Evolutionary conservation across 2,797 vertebrate species (phyloP).

Genomic region (Lepidocolaptes lacrymiger): DNA sequence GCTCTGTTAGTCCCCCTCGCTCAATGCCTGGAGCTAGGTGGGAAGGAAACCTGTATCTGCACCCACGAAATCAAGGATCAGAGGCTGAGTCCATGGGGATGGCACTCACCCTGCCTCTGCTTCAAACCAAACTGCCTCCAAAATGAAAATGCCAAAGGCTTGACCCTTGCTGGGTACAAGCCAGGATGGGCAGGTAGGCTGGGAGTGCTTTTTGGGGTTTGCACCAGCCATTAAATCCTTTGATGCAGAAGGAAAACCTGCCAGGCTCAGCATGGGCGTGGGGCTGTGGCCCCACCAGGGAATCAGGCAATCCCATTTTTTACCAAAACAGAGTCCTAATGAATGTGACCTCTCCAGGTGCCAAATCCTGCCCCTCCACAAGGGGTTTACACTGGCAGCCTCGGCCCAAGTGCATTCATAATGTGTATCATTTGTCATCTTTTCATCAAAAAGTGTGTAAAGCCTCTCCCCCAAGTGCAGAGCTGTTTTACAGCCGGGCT

Average conservation of each 20-base stretch:
- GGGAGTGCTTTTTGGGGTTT: not conserved
- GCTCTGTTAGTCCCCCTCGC: rapidly evolving
- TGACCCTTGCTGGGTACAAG: not conserved
- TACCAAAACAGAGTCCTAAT: not conserved
- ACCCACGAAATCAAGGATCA: rapidly evolving
- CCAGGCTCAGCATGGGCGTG: rapidly evolving
- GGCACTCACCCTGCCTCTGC: not conserved
- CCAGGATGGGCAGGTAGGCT: not conserved
- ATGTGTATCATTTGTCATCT: slow-evolving; percentile 77
- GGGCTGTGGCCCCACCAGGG: not conserved
- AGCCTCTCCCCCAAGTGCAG: slow-evolving; percentile 38
- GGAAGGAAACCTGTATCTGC: not conserved
- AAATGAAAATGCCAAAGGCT: not conserved
- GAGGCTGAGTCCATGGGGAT: not conserved
- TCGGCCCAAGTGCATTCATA: slow-evolving; percentile 43
- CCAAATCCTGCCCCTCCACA: not conserved
- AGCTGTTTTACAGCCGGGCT: slow-evolving; percentile 68
- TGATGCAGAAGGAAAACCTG: not conserved
- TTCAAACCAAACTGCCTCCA: not conserved
- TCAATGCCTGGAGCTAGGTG: not conserved
- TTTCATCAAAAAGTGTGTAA: slow-evolving; percentile 55
- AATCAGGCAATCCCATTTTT: not conserved
- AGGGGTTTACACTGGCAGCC: slow-evolving; percentile 70
- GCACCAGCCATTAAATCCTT: not conserved
- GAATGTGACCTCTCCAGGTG: not conserved